Conservation (phyloP, 2,113 vertebrate genomes). For the Lophius piscatorius region DNA sequence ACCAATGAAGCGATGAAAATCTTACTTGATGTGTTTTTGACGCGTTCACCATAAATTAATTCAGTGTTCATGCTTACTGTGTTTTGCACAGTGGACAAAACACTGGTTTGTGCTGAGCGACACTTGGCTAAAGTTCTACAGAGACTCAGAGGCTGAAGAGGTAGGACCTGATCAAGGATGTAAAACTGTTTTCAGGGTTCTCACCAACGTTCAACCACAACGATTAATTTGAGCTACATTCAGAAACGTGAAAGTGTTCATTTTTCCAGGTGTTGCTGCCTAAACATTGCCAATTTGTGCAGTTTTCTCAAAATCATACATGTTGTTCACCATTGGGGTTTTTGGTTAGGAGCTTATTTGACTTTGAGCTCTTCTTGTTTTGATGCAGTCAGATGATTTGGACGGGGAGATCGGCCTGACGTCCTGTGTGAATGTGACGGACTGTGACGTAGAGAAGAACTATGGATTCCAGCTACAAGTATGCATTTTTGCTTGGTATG, state of each 20-base stretch:
- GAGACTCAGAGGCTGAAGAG: slow-evolving; percentile 91
- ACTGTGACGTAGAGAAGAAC: slow-evolving; percentile 90
- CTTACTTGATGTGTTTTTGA: background rate
- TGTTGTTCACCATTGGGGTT: background rate
- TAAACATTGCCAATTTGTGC: background rate
- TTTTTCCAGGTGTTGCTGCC: background rate
- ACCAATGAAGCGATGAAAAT: background rate
- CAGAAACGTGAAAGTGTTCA: background rate
- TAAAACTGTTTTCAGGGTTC: too few species aligned
- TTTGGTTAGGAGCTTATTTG: background rate
- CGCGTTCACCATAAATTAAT: background rate
- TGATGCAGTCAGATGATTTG: slow-evolving; percentile 85
- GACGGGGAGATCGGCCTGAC: slow-evolving; percentile 90
- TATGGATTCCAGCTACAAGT: slow-evolving; percentile 96
- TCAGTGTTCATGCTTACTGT: slow-evolving; percentile 5
- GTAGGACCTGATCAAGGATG: slow-evolving; percentile 76
- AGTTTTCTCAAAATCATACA: background rate
- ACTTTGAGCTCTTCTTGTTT: slow-evolving; percentile 10
- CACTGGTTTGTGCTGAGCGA: slow-evolving; percentile 94
- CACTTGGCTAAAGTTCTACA: slow-evolving; percentile 89
- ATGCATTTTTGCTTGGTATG: slow-evolving; percentile 30
- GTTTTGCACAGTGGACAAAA: slow-evolving; percentile 89
- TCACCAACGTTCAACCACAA: background rate
- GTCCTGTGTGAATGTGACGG: slow-evolving; percentile 85
- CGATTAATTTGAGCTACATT: background rate